Conservation (phyloP, 2,888 invertebrate genomes). For the Mimumesa dahlbomi region DNA sequence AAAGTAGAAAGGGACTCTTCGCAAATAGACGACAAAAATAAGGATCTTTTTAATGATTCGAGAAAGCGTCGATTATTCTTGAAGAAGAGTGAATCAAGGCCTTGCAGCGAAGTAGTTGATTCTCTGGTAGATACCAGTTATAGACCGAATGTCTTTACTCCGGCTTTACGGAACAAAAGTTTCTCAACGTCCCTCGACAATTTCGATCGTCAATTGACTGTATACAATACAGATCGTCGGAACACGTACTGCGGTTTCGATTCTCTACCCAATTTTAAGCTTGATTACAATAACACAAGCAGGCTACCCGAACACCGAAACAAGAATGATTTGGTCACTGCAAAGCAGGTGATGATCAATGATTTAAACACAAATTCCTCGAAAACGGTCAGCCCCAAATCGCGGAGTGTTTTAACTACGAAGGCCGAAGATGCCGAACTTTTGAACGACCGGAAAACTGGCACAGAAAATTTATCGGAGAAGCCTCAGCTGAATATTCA, state of each 20-base stretch:
- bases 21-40: too few species aligned
- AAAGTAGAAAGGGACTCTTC: not conserved
- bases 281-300: not conserved
- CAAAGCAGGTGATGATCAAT: not conserved
- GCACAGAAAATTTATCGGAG: conserved; percentile 12
- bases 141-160: conserved; percentile 4
- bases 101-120: conserved; percentile 44
- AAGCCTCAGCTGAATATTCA: not conserved
- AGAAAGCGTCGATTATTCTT: conserved; percentile 33
- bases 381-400: not conserved
- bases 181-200: conserved; percentile 25
- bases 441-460: too few species aligned
- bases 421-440: too few species aligned
- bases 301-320: not conserved
- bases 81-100: conserved; percentile 46
- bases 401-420: conserved; percentile 8
- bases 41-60: not conserved
- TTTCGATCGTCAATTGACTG: not conserved
- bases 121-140: conserved; percentile 25
- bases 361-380: too few species aligned
- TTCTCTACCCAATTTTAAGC: conserved; percentile 7
- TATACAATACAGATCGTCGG: not conserved
- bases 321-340: not conserved
- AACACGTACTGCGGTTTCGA: too few species aligned
- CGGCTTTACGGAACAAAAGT: conserved; percentile 8